Percentiles rank a stretch among this genome's conserved stretches.
Evolutionary conservation across 2,888 invertebrate species (phyloP).

Genomic region (Xestia xanthographa): DNA sequence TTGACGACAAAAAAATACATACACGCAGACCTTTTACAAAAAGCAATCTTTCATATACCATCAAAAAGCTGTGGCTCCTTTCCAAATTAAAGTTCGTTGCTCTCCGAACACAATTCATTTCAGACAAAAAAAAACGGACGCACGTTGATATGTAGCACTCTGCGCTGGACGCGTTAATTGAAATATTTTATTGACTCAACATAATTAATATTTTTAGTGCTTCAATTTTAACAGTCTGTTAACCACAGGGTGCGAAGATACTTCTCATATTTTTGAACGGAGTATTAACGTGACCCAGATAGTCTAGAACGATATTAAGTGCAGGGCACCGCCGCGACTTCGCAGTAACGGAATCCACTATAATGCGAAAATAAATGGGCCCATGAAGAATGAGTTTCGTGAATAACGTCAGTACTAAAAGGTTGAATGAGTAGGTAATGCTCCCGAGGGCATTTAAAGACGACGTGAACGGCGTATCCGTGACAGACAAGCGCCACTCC

Average conservation of each 20-base stretch:
- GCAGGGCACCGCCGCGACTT: constrained; percentile 66
- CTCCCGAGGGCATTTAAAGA: constrained; percentile 75
- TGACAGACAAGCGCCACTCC: constrained; percentile 79
- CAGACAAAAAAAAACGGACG: constrained; percentile 64
- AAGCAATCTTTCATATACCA: constrained; percentile 66
- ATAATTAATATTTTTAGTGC: constrained; percentile 74
- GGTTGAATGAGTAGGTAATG: constrained; percentile 67
- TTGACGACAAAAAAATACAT: constrained; percentile 64
- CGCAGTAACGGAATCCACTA: constrained; percentile 74
- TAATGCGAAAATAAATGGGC: constrained; percentile 70
- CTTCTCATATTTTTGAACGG: constrained; percentile 75
- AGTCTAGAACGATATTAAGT: constrained; percentile 72
- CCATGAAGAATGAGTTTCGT: constrained; percentile 67
- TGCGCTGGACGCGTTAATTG: constrained; percentile 71
- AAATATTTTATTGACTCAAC: constrained; percentile 77
- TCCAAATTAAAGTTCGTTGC: constrained; percentile 74
- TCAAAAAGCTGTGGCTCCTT: constrained; percentile 68
- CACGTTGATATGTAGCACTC: constrained; percentile 67
- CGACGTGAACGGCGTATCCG: constrained; percentile 80
- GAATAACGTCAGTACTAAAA: constrained; percentile 67
- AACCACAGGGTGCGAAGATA: constrained; percentile 76
- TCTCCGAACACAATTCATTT: constrained; percentile 68
- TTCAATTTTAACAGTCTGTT: constrained; percentile 73
- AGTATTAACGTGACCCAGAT: constrained; percentile 80
- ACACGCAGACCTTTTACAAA: constrained; percentile 56